Conservation (phyloP, 1,140 invertebrate species). For the Galleria mellonella region DNA sequence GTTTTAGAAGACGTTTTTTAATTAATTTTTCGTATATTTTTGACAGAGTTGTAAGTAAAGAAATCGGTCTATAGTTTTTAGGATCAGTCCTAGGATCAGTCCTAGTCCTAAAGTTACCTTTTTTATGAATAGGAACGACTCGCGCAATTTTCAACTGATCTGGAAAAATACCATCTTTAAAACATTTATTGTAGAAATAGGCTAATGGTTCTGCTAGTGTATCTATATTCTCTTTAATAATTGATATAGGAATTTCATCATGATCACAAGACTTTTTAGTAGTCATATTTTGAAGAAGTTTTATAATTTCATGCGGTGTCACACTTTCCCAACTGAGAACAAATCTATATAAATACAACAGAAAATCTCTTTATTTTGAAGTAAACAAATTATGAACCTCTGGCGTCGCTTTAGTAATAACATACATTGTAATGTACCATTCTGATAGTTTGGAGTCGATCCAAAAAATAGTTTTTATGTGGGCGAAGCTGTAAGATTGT, state of each 20-base stretch:
- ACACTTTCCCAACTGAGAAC: no score
- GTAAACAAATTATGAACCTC: not conserved
- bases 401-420: slow-evolving; percentile 22
- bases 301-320: not conserved
- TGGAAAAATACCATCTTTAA: not conserved
- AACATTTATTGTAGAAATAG: slow-evolving; percentile 1
- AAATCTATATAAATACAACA: no score
- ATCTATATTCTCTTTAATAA: not conserved
- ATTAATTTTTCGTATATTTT: not conserved
- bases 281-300: not conserved
- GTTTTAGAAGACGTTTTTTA: not conserved
- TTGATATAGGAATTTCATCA: not conserved
- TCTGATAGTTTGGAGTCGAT: slow-evolving; percentile 41
- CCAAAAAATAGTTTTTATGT: not conserved
- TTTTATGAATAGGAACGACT: slow-evolving; percentile 3
- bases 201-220: not conserved
- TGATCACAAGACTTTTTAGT: not conserved
- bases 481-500: no score
- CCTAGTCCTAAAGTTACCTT: no score
- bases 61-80: not conserved
- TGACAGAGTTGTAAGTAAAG: not conserved
- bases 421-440: slow-evolving; percentile 32
- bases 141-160: slow-evolving; percentile 1
- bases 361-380: no score
- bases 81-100: not conserved